Evolutionary conservation across 2,888 invertebrate genomes (phyloP), one percentile per base, ranked within the genome.

Genomic region (Polyommatus icarus): DNA sequence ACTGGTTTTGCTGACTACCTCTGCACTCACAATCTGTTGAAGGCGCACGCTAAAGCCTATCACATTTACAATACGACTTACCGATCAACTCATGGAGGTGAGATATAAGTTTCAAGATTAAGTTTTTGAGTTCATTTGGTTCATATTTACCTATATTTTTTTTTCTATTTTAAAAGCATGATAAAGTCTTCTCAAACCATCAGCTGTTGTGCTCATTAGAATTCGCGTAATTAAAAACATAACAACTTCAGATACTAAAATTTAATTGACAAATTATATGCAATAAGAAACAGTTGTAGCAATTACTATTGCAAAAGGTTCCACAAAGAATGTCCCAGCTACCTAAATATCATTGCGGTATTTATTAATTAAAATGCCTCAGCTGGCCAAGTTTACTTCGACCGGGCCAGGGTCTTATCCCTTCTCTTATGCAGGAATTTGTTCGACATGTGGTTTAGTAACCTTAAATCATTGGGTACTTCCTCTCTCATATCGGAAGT

Each of bases 21-120:
- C 0, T 97, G 96, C 82, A 95, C 95, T 0, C 97, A 97, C 84
- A 96, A 97, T 84, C 89, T 96, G 77, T 87, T 98, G 24, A 96
- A 96, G 84, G 96, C 97, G 0, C 97, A 98, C 84, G 96, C 96
- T 0, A 95, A 94, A 84, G 96, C 94, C n/a, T 96, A 96, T 81
- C 95, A 95, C 83, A 91, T 96, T 84, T 96, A 96, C 82, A 92
- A 96, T 57, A 87, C 93, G 10, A 90, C 95, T 78, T 97, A 95
- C 85, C 94, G 95, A 77, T 85, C 90, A 24, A 83, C 86, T 15
- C 94, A 95, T 81, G 92, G 94, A 83, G 96, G 96, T 91, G 87
- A 88, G 80, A 75, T 78, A 12, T 12, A n/a, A 77, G 75, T 79
- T 80, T 78, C 15, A 20, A 59, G 59, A 20, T n/a, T 6, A 20